Evolutionary conservation across 1,140 invertebrate genomes (phyloP), one percentile per base, ranked within the genome.

Genomic region (Drosophila micromelanica): DNA sequence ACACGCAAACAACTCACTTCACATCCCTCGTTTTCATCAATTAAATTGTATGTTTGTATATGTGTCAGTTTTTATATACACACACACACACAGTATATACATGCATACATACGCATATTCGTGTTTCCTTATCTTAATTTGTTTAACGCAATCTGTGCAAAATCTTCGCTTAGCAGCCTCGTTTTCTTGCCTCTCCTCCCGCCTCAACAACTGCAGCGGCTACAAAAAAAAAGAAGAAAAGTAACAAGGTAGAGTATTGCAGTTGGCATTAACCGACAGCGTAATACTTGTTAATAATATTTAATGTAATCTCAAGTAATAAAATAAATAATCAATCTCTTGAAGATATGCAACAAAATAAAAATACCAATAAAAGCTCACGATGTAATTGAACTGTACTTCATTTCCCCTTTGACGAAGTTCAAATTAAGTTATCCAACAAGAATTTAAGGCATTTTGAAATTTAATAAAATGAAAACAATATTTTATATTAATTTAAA

Each of bases 111-210:
- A 38, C 49, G 37, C 35, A 45, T 45, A 2, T 54, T 49, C 40
- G 63, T 64, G 77, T 75, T 78, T 82, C 57, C 52, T 49, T 84
- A 67, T 61, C 75, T 82, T 82, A 82, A 82, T 82, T 82, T 82
- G 64, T 57, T 70, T 74, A 70, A 78, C 74, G 56, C 70, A 82
- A 78, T 74, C 81, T 78, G 43, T 37, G 20, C 75, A 78, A 82
- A 60, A 73, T 57, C 27, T 60, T 67, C 40, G 49, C 54, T 59
- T 12, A 38, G 27, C 27, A n/a, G 37, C 11, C n/a, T 2, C 37
- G 3, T 27, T 6, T 27, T 5, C 5, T 27, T 6, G 5, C 27
- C 27, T 38, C 37, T 12, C 37, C 12, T n/a, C 11, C 3, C 37
- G 37, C 37, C 37, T 12, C 5, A 12, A 11, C 12, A 12, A n/a